Percentiles rank a stretch among this genome's conserved stretches.
These are phyloP conservation scores for Puma concolor DNA, from an alignment of 2,113 vertebrate genomes.

Conservation along the genomic window DNA sequence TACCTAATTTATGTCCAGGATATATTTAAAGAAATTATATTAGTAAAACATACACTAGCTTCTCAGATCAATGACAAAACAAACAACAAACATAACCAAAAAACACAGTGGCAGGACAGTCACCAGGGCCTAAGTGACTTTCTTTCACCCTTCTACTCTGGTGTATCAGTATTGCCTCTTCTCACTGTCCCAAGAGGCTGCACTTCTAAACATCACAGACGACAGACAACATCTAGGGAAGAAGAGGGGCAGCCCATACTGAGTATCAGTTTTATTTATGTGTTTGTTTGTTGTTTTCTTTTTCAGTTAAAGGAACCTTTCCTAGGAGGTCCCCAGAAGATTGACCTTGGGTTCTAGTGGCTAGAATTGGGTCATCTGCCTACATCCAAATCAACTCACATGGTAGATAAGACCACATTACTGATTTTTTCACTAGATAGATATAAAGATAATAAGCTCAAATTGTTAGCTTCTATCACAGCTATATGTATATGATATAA, in stretches of 20 bases:
- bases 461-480: slow-evolving; percentile 84
- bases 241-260: neutral
- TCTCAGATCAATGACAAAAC: neutral
- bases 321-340: neutral
- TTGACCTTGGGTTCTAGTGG: neutral
- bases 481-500: slow-evolving; percentile 63
- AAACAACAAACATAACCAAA: neutral
- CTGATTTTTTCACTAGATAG: neutral
- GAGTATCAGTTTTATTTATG: neutral
- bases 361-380: neutral
- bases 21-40: neutral
- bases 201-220: neutral
- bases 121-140: neutral
- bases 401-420: neutral
- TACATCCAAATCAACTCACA: neutral
- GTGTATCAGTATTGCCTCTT: neutral
- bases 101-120: neutral
- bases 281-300: neutral
- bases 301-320: slow-evolving; percentile 2
- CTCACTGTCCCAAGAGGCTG: neutral
- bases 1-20: neutral
- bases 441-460: slow-evolving; percentile 77
- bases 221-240: neutral
- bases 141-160: neutral
- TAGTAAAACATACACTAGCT: neutral